phyloP scores from a whole-genome alignment of 2,797 vertebrate genomes.

The Gymnopithys bicolor region DNA sequence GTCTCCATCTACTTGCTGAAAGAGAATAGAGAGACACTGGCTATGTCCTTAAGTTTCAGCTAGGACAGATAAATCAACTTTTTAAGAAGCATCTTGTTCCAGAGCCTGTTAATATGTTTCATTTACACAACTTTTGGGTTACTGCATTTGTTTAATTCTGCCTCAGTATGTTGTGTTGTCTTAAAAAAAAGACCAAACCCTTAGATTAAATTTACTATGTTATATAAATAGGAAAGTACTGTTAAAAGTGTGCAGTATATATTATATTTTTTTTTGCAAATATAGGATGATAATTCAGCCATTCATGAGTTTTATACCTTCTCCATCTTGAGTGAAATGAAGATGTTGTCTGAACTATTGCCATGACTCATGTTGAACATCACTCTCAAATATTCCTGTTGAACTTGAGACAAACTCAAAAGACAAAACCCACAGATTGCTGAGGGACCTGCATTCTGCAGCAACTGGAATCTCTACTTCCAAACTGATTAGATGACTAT shows the following conservation, averaged over 20 bases:
- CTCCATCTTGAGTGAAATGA: not conserved
- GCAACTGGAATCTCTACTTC: not conserved
- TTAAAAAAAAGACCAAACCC: not conserved
- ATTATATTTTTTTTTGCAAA: not conserved
- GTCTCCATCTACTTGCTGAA: not conserved
- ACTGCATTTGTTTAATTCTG: not conserved
- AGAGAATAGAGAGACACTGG: not conserved
- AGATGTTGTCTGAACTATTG: not conserved
- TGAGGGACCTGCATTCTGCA: not conserved
- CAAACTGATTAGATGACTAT: not conserved
- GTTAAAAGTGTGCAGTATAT: not conserved
- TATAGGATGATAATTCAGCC: not conserved
- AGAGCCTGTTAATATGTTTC: rapidly evolving
- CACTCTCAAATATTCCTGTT: not conserved
- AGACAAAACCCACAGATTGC: not conserved
- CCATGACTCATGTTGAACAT: not conserved
- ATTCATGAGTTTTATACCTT: not conserved
- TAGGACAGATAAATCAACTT: not conserved
- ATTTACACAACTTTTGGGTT: not conserved
- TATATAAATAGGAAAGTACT: not conserved
- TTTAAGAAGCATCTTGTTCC: not conserved
- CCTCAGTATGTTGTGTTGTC: rapidly evolving
- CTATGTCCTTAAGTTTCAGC: not conserved
- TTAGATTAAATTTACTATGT: not conserved
- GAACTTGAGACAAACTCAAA: not conserved